Percentiles rank a stretch among this genome's conserved stretches.
Conservation (phyloP, 2,797 vertebrate species). For the Gymnopithys bicolor region DNA sequence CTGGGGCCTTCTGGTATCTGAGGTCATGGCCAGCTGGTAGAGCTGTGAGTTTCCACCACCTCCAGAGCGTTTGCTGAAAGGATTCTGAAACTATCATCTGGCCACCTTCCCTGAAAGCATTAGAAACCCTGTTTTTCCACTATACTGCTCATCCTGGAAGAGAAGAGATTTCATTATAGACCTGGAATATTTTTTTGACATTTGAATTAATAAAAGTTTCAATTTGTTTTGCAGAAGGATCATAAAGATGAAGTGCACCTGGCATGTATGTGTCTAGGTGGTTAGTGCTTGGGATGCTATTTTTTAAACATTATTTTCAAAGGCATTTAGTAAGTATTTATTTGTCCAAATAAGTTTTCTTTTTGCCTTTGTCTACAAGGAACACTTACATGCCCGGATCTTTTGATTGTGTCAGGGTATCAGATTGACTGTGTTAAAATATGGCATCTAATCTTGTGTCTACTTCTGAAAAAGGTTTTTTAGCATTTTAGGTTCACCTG, state of each 20-base stretch:
- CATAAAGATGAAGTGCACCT: background rate
- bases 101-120: background rate
- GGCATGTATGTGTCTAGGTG: background rate
- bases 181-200: background rate
- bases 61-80: background rate
- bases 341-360: background rate
- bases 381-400: accelerated
- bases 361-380: background rate
- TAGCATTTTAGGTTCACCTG: background rate
- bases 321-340: background rate
- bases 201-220: background rate
- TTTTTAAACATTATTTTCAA: background rate
- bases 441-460: background rate
- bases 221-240: background rate
- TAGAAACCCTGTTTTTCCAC: background rate
- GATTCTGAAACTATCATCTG: background rate
- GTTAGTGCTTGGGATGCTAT: background rate
- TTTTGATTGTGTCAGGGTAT: background rate
- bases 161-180: background rate
- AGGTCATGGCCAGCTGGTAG: background rate
- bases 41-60: background rate
- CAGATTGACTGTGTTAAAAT: background rate
- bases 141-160: background rate
- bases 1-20: background rate
- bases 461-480: background rate